Base-by-base conservation (phyloP, 2,797 vertebrate species). In the Acestrorhynchus altus region DNA sequence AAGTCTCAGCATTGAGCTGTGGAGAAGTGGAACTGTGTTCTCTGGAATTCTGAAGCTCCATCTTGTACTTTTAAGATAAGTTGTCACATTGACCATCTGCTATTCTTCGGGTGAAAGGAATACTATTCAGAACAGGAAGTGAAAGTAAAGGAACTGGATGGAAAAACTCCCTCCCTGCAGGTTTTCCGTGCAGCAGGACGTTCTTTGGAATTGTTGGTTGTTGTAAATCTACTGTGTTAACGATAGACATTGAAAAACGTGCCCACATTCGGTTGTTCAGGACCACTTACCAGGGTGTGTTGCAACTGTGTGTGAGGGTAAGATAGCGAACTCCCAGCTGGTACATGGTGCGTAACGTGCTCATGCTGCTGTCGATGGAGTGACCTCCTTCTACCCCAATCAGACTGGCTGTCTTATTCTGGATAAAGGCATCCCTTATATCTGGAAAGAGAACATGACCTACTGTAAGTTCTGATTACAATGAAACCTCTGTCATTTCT, bases 301-400 rank as follows among this genome's bases (percentile, higher is more conserved):
- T 98, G 88, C 98, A 99, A 90, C 90, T 97, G 88, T 99, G 96
- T n/a, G 96, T 97, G 54, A 98, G 93, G 0, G 97, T 98, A 88
- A 98, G 90, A 87, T 99, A 99, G 59, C 97, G 96, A 40, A 94
- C 96, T 0, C 97, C 98, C 86, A 99, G 89, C 0, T 84, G 90
- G 89, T 98, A 97, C 91, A 98, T 93, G 1, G 85, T 87, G 54
- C 96, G 93, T 80, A 99, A 90, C 16, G 95, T 93, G 0, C 88
- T 96, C 88, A 98, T 85, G 85, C 95, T 98, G 92, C 96, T 98
- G 92, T 99, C 96, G 0, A 98, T 92, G 67, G 96, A 96, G 87
- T 98, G 97, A 6, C 97, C 97, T 0, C 97, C 96, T 89, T 98
- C 97, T 76, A 99, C 93, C 0, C 97, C 97, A 0, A 99, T 95